These are phyloP conservation scores for Aphyosemion australe DNA, from an alignment of 2,113 vertebrate genomes.

Conservation along the genomic window DNA sequence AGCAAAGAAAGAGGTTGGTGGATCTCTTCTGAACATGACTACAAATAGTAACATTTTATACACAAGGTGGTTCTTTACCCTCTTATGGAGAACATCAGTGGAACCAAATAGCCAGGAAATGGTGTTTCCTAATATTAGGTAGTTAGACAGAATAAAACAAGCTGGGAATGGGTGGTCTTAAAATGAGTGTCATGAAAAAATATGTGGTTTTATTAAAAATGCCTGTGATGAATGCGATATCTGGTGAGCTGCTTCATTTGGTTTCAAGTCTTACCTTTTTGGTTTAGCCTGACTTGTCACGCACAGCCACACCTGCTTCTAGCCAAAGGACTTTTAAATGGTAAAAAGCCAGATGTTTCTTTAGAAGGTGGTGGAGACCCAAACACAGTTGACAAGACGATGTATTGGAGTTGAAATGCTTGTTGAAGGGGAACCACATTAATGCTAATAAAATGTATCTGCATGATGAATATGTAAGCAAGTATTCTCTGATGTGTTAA, in stretches of 20 bases:
- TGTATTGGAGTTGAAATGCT: not conserved
- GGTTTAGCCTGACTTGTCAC: not conserved
- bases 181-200: too few relatives aligned
- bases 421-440: not conserved
- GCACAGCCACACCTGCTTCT: not conserved
- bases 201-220: too few relatives aligned
- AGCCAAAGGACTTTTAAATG: not conserved
- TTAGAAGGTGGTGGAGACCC: not conserved
- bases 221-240: not conserved
- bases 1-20: constrained; percentile 84
- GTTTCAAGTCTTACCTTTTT: not conserved
- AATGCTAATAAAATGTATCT: not conserved
- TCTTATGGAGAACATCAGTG: too few relatives aligned
- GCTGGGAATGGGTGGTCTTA: too few relatives aligned
- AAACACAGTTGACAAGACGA: not conserved
- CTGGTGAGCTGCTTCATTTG: not conserved
- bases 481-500: too few relatives aligned
- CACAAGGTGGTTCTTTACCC: too few relatives aligned
- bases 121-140: too few relatives aligned
- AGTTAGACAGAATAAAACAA: too few relatives aligned
- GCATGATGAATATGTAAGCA: not conserved
- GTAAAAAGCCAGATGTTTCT: constrained; percentile 3
- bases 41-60: not conserved
- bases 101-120: too few relatives aligned
- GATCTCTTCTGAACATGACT: not conserved